Percentiles rank a stretch among this genome's conserved stretches.
Conservation (phyloP, 2,888 invertebrate genomes). For the Drosophila rubida region DNA sequence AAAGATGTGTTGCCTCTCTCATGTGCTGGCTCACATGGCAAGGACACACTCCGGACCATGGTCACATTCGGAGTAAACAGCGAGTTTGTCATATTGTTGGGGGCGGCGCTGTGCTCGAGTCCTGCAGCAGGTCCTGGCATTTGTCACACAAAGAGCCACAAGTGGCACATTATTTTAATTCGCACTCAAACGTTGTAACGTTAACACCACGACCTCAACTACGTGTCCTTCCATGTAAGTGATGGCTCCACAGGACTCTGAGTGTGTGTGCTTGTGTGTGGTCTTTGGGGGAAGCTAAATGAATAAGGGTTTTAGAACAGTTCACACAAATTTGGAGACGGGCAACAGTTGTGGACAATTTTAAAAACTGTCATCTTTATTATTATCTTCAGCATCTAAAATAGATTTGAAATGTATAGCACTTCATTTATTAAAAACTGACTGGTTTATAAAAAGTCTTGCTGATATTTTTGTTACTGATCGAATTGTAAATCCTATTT, state of each 20-base stretch:
- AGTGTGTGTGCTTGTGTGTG: conserved; percentile 9
- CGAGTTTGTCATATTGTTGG: conserved; percentile 60
- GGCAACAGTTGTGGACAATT: background rate
- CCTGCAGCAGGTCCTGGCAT: conserved; percentile 24
- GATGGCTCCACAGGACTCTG: background rate
- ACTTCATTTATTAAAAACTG: no score
- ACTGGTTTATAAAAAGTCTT: no score
- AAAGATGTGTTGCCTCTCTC: conserved; percentile 55
- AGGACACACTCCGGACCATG: background rate
- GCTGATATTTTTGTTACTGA: no score
- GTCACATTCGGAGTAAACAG: conserved; percentile 45
- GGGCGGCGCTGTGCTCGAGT: conserved; percentile 14
- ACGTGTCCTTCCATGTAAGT: conserved; percentile 18
- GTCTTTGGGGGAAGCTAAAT: conserved; percentile 2
- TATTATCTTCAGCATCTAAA: no score
- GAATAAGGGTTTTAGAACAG: conserved; percentile 17
- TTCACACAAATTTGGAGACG: conserved; percentile 7
- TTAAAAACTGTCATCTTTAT: background rate
- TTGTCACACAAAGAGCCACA: conserved; percentile 71
- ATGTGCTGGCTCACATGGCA: conserved; percentile 21
- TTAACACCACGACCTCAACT: conserved; percentile 58
- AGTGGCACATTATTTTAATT: conserved; percentile 83
- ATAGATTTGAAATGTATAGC: no score
- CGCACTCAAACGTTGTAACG: conserved; percentile 74
- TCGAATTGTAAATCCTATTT: no score